Base-by-base conservation (phyloP, 2,888 invertebrate species). In the Therioaphis trifolii region DNA sequence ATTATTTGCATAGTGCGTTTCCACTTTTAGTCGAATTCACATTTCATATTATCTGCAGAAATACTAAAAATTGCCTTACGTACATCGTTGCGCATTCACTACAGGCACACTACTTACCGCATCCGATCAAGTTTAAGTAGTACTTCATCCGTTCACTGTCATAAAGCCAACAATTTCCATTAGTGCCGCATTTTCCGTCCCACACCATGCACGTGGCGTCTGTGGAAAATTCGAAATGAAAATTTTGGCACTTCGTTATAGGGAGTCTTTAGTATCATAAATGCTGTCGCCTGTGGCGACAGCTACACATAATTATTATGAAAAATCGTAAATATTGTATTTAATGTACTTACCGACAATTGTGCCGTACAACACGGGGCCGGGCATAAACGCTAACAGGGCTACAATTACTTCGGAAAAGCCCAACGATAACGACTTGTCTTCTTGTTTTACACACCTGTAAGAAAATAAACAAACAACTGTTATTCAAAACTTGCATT, bases 141-240 rank as follows among this genome's bases (percentile, higher is more conserved):
- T 86, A 86, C 15, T 88, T 86, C 77, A 90, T 86, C n/a, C 87
- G 86, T 55, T 87, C 85, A 14, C 87, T 88, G 85, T 89, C 88
- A 85, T 90, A 90, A 1, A 90, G 85, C 89, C 89, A 89, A 84
- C 90, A 90, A 75, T 89, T 89, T 4, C 89, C 89, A 9, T 85
- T 86, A n/a, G 85, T 76, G 2, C 88, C 89, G 84, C 90, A 90
- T 1, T 87, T 88, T 29, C 88, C 87, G 68, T 89, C 89, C 90
- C 90, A 90, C 2, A 90, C 87, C 14, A 88, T 84, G 84, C 90
- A 90, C 5, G 89, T 86, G n/a, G 87, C 87, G 86, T 90, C 90
- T 88, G 85, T 11, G n/a, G 4, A 69, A 78, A 40, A 79, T 35
- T 35, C 55, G 24, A 14, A 24, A 27, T 35, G 0, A 18, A 9